phyloP scores from a whole-genome alignment of 2,113 vertebrate species.

The Hippoglossus stenolepis region DNA sequence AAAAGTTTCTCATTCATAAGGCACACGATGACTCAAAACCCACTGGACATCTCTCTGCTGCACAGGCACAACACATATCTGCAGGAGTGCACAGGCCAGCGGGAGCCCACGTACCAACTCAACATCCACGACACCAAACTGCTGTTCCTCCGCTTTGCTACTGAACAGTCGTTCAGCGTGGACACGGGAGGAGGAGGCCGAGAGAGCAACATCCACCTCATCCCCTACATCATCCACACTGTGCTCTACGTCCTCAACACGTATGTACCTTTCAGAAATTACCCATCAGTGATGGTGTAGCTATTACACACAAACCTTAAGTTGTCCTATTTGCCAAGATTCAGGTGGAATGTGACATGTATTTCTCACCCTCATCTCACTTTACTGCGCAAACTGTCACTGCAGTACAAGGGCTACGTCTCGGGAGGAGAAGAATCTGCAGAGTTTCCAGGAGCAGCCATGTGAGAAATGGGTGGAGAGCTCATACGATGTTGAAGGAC shows the following conservation, averaged over 20 bases:
- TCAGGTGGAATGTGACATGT: not conserved
- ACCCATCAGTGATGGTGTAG: not conserved
- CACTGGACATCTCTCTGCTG: not conserved
- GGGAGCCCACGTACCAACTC: conserved; percentile 98
- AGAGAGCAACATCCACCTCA: conserved; percentile 99
- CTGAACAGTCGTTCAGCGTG: conserved; percentile 96
- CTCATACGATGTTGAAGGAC: conserved; percentile 95
- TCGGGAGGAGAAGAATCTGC: conserved; percentile 96
- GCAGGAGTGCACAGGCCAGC: conserved; percentile 96
- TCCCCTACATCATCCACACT: conserved; percentile 98
- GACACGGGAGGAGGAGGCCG: conserved; percentile 96
- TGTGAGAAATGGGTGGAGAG: conserved; percentile 97
- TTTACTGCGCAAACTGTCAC: not conserved
- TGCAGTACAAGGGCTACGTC: conserved; percentile 94
- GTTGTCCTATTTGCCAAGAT: too few species aligned
- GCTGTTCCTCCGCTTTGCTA: conserved; percentile 96
- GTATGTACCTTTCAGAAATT: conserved; percentile 77
- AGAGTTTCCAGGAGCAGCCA: conserved; percentile 96
- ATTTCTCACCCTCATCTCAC: not conserved
- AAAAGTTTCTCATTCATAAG: not conserved
- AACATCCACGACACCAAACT: conserved; percentile 98
- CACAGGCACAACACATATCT: conserved; percentile 98
- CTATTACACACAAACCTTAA: not conserved
- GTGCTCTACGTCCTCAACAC: conserved; percentile 99
- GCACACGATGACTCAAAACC: not conserved